Percentiles rank a stretch among this genome's conserved stretches.
Conservation (phyloP, 2,888 invertebrate species). For the Panopea generosa region DNA sequence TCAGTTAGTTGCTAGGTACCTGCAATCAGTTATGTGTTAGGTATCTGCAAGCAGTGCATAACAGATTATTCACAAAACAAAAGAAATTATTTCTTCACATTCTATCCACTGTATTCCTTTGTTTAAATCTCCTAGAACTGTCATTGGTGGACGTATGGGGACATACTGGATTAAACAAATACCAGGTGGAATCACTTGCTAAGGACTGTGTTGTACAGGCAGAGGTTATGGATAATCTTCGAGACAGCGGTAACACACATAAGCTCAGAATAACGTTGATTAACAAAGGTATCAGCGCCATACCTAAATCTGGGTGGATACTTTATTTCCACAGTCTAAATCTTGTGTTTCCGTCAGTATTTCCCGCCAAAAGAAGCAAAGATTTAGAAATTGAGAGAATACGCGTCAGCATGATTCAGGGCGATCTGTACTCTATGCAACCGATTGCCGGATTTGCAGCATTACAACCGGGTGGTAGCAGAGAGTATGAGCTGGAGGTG, state of each 20-base stretch:
- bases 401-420: constrained; percentile 63
- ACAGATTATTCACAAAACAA: no score
- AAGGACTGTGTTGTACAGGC: constrained; percentile 31
- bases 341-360: constrained; percentile 67
- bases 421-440: constrained; percentile 62
- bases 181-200: constrained; percentile 51
- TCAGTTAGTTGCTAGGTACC: no score
- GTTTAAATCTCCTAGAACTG: no score
- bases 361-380: constrained; percentile 52
- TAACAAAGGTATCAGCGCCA: constrained; percentile 37
- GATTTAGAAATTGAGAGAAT: constrained; percentile 51
- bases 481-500: constrained; percentile 45
- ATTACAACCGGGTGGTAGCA: constrained; percentile 37
- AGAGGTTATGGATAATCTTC: constrained; percentile 55
- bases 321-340: constrained; percentile 76
- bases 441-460: constrained; percentile 59
- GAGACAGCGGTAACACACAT: constrained; percentile 40
- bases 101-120: no score
- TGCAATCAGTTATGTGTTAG: no score
- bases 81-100: no score
- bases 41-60: no score
- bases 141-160: no score
- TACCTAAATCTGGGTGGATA: constrained; percentile 62
- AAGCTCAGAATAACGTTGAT: constrained; percentile 38
- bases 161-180: no score